Conservation (phyloP, 2,797 vertebrate genomes). For the Tokudaia tokunoshimensis region DNA sequence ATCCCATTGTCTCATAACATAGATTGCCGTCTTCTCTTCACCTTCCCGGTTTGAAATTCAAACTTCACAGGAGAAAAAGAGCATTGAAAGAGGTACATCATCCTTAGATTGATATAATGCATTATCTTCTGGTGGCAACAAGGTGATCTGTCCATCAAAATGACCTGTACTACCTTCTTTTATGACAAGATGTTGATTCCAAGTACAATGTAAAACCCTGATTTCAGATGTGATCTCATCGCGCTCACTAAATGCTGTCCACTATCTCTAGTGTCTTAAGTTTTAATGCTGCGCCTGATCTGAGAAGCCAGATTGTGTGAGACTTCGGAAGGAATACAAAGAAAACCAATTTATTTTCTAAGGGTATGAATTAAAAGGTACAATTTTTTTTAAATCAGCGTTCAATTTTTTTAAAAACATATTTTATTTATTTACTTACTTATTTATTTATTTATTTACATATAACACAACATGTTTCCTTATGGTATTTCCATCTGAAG, state of each 20-base stretch:
- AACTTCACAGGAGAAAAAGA: slow-evolving; percentile 22
- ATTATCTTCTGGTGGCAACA: background rate
- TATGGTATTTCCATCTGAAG: background rate
- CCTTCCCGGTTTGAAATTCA: slow-evolving; percentile 17
- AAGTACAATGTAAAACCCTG: background rate
- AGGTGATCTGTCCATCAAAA: background rate
- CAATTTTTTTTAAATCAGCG: slow-evolving; percentile 33
- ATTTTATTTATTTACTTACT: background rate
- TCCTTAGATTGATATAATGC: background rate
- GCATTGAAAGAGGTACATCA: background rate
- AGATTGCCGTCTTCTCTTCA: slow-evolving; percentile 9
- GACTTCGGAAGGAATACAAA: background rate
- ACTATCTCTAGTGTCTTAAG: background rate
- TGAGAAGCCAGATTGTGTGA: background rate
- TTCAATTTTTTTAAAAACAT: background rate
- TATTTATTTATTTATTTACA: background rate
- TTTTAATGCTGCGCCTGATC: background rate
- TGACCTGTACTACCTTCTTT: background rate
- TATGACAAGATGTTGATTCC: background rate
- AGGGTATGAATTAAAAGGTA: background rate
- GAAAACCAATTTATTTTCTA: background rate
- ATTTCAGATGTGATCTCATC: background rate
- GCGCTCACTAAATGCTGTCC: background rate
- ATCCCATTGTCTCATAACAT: background rate
- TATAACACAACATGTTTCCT: background rate